Conservation (phyloP, 2,888 invertebrate genomes). For the Lamproptera curius region DNA sequence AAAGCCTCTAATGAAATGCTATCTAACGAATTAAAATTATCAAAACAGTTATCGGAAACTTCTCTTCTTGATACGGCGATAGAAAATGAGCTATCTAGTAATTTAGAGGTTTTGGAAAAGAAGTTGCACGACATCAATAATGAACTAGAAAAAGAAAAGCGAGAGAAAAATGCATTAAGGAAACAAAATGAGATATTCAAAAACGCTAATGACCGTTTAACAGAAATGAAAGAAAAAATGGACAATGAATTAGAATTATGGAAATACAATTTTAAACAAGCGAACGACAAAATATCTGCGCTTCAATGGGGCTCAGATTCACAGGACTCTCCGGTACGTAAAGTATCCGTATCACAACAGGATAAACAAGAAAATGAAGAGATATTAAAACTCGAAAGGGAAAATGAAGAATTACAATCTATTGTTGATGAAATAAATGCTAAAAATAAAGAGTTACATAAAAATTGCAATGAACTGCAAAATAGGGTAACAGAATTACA, state of each 20-base stretch:
- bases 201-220: conserved; percentile 85
- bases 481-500: conserved; percentile 48
- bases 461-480: conserved; percentile 41
- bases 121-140: conserved; percentile 77
- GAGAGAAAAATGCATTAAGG: conserved; percentile 82
- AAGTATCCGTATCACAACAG: conserved; percentile 22
- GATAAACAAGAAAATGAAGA: conserved; percentile 43
- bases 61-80: conserved; percentile 86
- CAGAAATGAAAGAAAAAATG: conserved; percentile 89
- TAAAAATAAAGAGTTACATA: conserved; percentile 41
- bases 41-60: conserved; percentile 71
- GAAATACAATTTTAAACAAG: conserved; percentile 84
- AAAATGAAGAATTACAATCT: conserved; percentile 64
- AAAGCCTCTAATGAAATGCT: conserved; percentile 83
- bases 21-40: conserved; percentile 71
- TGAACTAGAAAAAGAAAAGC: conserved; percentile 78
- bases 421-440: conserved; percentile 50
- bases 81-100: conserved; percentile 87
- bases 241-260: conserved; percentile 86
- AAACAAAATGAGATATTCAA: conserved; percentile 86
- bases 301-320: conserved; percentile 53
- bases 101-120: conserved; percentile 82
- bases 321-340: conserved; percentile 40
- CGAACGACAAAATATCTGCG: conserved; percentile 80
- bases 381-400: conserved; percentile 60